phyloP scores from a whole-genome alignment of 2,797 vertebrate genomes.

The Gambelia wislizenii region DNA sequence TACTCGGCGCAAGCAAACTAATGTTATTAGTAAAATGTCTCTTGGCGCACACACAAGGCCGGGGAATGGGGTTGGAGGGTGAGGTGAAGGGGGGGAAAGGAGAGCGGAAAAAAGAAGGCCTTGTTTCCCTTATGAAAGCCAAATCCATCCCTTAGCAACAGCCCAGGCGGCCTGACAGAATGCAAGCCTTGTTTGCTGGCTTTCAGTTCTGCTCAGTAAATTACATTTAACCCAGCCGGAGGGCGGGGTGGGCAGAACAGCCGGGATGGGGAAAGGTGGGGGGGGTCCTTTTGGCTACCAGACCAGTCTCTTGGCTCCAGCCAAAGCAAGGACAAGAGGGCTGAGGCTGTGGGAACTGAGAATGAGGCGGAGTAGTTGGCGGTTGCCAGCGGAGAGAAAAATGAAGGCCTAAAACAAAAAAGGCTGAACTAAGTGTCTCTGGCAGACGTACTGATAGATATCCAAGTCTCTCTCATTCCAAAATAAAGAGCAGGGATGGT shows the following conservation, averaged over 20 bases:
- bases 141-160: slow-evolving; percentile 88
- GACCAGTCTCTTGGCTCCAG: slow-evolving; percentile 64
- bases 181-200: slow-evolving; percentile 89
- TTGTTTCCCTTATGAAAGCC: slow-evolving; percentile 78
- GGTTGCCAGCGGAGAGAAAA: not conserved
- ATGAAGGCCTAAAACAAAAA: not conserved
- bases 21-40: slow-evolving; percentile 81
- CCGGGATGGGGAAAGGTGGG: not conserved
- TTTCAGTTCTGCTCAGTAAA: slow-evolving; percentile 88
- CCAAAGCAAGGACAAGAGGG: not conserved
- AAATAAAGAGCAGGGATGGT: too few relatives aligned
- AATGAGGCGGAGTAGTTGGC: not conserved
- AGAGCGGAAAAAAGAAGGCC: slow-evolving; percentile 63
- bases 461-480: not conserved
- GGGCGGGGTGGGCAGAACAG: slow-evolving; percentile 25
- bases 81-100: slow-evolving; percentile 56
- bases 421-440: not conserved
- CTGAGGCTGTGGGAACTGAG: slow-evolving; percentile 44
- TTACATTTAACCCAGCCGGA: slow-evolving; percentile 85
- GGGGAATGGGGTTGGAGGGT: not conserved
- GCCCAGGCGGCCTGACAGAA: slow-evolving; percentile 85
- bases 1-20: slow-evolving; percentile 76
- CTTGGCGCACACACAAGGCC: slow-evolving; percentile 69
- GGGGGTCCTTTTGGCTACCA: slow-evolving; percentile 51
- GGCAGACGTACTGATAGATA: not conserved